A percentile compares a stretch with the other conserved stretches of the same genome.
Conservation (phyloP, 2,113 vertebrate species). For the Seriola quinqueradiata region DNA sequence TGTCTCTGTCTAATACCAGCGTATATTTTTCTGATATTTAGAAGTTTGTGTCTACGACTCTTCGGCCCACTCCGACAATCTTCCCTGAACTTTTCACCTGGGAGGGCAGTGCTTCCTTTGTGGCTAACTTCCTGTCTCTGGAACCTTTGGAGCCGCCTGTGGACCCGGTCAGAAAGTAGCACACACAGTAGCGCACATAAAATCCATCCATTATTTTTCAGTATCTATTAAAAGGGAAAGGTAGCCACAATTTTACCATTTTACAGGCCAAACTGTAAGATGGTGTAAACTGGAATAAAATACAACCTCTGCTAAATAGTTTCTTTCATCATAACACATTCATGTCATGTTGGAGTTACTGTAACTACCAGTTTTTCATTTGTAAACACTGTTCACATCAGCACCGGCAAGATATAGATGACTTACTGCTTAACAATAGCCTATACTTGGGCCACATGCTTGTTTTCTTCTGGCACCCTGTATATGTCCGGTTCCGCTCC, state of each 20-base stretch:
- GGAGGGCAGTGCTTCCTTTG: slow-evolving; percentile 89
- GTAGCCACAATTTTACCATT: background rate
- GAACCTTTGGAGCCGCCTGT: slow-evolving; percentile 84
- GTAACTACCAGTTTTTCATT: too few relatives aligned
- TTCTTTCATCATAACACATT: too few relatives aligned
- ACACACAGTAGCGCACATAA: background rate
- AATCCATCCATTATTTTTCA: background rate
- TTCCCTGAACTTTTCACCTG: slow-evolving; percentile 87
- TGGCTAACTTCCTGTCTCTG: slow-evolving; percentile 88
- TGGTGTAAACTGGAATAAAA: background rate
- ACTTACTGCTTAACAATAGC: too few relatives aligned
- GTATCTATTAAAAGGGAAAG: background rate
- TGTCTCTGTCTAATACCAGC: background rate
- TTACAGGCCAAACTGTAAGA: background rate
- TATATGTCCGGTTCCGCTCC: too few relatives aligned
- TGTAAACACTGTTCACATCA: too few relatives aligned
- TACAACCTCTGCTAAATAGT: too few relatives aligned
- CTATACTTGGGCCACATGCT: too few relatives aligned
- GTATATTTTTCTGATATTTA: slow-evolving; percentile 60
- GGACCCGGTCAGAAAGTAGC: slow-evolving; percentile 80
- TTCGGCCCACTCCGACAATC: slow-evolving; percentile 85
- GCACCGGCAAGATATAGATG: too few relatives aligned
- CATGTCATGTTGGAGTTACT: too few relatives aligned
- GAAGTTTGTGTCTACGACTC: slow-evolving; percentile 94
- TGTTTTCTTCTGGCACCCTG: too few relatives aligned